Evolutionary conservation across 2,888 invertebrate genomes (phyloP), one percentile per base, ranked within the genome.

Genomic region (Sthenelais limicola): DNA sequence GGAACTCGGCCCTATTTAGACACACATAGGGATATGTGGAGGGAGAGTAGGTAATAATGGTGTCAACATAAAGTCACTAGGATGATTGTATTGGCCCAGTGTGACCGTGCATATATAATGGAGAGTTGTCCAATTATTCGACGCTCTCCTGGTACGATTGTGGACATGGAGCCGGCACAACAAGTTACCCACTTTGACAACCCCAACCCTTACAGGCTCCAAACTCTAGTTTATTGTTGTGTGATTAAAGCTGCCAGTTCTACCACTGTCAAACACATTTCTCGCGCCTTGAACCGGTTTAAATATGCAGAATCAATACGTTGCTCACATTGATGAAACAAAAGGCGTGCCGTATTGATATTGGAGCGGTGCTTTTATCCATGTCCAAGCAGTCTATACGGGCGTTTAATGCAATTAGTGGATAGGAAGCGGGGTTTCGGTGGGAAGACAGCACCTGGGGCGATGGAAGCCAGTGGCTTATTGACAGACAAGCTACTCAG

Each of bases 1-100:
- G 56, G 56, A 38, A 35, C 12, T 28, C 12, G 35, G 38, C 3
- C 24, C 24, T 9, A 18, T 24, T 3, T 38, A 24, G 38, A 3
- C 35, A 35, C 35, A 35, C 35, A 38, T 21, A 26, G 21, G 62
- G 21, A 43, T 24, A 26, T 26, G 62, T 35, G 62, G 9, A 12
- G 62, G 24, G 26, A 43, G 62, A 62, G 62, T 38, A 62, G 62
- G 62, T 62, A 62, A 62, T 62, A 62, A 62, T 28, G 24, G 38
- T 62, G 62, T 62, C 62, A 62, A 62, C 62, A 62, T 21, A 26
- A 26, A 35, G n/a, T 62, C 38, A 24, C 26, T 43, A 21, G 26
- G 21, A 62, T 62, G 62, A 62, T 62, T 62, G 62, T 62, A 62
- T 62, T 62, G 62, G 62, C 26, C 62, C 18, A 43, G 24, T 62